Conservation (phyloP, 2,113 vertebrate species). For the Sphyrna mokarran region DNA sequence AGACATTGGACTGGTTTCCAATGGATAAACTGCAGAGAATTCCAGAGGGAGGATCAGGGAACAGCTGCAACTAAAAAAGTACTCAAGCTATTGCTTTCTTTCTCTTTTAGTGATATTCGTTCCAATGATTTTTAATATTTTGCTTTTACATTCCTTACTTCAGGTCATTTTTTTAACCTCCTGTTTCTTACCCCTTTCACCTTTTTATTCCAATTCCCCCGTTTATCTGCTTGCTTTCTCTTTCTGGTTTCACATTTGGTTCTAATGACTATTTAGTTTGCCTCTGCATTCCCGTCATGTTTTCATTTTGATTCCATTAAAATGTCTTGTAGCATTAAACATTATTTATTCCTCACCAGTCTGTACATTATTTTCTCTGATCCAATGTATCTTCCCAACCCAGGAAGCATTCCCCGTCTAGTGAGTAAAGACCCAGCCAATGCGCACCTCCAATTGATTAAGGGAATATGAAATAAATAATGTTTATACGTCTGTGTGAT, state of each 20-base stretch:
- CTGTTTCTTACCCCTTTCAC: background rate
- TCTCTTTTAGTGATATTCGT: background rate
- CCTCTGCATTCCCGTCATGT: background rate
- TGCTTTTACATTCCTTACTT: background rate
- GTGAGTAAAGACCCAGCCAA: background rate
- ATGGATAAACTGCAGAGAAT: constrained; percentile 38
- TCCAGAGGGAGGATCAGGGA: constrained; percentile 33
- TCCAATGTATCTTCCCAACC: background rate
- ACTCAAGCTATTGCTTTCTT: background rate
- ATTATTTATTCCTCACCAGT: background rate
- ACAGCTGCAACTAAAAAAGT: constrained; percentile 31
- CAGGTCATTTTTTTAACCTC: background rate
- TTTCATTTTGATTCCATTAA: background rate
- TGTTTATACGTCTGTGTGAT: background rate
- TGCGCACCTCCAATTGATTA: background rate
- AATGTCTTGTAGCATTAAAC: background rate
- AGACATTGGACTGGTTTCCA: constrained; percentile 33
- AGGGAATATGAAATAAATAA: background rate
- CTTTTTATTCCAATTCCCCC: background rate
- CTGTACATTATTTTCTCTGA: background rate
- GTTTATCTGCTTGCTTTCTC: background rate
- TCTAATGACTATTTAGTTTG: background rate
- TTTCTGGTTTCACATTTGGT: background rate
- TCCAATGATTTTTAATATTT: background rate
- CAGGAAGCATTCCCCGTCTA: background rate